phyloP scores from a whole-genome alignment of 2,797 vertebrate species.

The Numenius phaeopus region DNA sequence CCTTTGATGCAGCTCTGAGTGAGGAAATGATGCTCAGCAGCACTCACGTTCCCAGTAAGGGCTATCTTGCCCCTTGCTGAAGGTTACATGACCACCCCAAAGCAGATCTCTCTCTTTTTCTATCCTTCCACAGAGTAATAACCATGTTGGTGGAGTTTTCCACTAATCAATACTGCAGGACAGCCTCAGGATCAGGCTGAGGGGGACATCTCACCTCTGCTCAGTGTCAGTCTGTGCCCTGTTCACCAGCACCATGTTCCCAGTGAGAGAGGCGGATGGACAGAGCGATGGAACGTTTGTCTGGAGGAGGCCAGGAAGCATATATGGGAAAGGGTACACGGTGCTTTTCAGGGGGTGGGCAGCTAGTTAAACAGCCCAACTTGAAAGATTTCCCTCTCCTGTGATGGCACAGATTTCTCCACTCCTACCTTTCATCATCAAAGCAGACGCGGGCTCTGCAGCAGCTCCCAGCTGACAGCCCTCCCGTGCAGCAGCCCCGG shows the following conservation, averaged over 20 bases:
- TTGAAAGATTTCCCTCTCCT: not conserved
- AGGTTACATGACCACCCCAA: not conserved
- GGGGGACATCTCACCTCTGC: not conserved
- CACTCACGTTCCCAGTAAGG: rapidly evolving
- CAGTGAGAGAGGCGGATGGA: rapidly evolving
- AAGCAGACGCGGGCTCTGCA: not conserved
- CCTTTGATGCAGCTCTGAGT: not conserved
- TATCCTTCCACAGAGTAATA: not conserved
- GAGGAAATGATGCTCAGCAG: not conserved
- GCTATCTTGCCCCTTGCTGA: too few species aligned
- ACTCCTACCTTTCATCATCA: not conserved
- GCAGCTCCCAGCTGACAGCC: not conserved
- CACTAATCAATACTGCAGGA: not conserved
- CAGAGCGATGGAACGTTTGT: rapidly evolving
- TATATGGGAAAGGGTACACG: rapidly evolving
- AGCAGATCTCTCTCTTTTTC: not conserved
- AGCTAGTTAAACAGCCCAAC: not conserved
- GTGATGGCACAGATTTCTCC: not conserved
- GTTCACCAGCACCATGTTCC: rapidly evolving
- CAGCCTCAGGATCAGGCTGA: not conserved
- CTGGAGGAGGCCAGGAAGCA: not conserved
- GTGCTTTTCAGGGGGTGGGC: not conserved
- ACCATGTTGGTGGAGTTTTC: not conserved
- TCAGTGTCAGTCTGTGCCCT: not conserved
- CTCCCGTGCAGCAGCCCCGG: rapidly evolving